phyloP scores from a whole-genome alignment of 2,888 invertebrate genomes.

The Timandra comae region DNA sequence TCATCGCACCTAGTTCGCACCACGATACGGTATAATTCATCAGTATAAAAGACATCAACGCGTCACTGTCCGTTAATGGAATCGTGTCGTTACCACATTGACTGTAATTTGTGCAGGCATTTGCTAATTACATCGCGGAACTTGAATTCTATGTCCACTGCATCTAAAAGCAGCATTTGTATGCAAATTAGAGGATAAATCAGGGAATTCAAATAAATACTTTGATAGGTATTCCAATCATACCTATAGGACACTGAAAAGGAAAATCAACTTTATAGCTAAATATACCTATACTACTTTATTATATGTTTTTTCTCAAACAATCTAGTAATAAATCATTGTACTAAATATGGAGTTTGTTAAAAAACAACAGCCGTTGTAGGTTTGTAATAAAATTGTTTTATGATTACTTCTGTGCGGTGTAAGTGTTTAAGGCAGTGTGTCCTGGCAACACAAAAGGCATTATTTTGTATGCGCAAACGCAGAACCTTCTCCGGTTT shows the following conservation, averaged over 20 bases:
- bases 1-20: background rate
- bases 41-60: slow-evolving; percentile 35
- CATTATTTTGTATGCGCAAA: slow-evolving; percentile 38
- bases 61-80: slow-evolving; percentile 20
- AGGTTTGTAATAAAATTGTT: background rate
- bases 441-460: slow-evolving; percentile 52
- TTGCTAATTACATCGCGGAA: slow-evolving; percentile 17
- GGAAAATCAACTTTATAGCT: too few species aligned
- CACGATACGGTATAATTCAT: background rate
- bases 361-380: too few species aligned
- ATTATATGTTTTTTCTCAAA: too few species aligned
- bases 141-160: slow-evolving; percentile 10
- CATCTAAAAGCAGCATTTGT: slow-evolving; percentile 14
- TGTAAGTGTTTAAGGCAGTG: slow-evolving; percentile 40
- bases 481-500: slow-evolving; percentile 33
- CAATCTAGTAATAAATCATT: too few species aligned
- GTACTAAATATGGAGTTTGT: too few species aligned
- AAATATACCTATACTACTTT: too few species aligned
- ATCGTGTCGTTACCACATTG: slow-evolving; percentile 32
- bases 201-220: slow-evolving; percentile 6
- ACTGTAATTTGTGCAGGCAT: slow-evolving; percentile 8
- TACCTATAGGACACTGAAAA: too few species aligned
- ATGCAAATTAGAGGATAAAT: slow-evolving; percentile 2
- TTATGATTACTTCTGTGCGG: background rate
- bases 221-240: too few species aligned